phyloP scores from a whole-genome alignment of 2,888 invertebrate species.

The Pasiphila rectangulata region DNA sequence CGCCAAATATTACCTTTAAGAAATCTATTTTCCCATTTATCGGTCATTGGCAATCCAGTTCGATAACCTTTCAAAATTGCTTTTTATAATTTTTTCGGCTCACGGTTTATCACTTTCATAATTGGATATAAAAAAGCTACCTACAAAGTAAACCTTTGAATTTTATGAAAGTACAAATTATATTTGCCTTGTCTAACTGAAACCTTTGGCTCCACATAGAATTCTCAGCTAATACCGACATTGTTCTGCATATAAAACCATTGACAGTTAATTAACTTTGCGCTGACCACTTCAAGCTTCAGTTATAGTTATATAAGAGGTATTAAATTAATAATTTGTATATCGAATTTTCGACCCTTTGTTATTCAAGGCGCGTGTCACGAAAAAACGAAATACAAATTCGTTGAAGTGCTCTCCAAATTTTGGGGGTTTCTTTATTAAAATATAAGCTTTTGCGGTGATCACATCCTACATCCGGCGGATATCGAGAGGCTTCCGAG shows the following conservation, averaged over 20 bases:
- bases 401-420: slow-evolving; percentile 46
- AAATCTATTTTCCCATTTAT: slow-evolving; percentile 5
- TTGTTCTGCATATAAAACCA: too few species aligned
- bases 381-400: slow-evolving; percentile 46
- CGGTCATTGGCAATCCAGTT: slow-evolving; percentile 13
- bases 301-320: too few species aligned
- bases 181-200: background rate
- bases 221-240: too few species aligned
- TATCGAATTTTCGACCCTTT: background rate
- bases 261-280: background rate
- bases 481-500: slow-evolving; percentile 72
- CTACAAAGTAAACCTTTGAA: background rate
- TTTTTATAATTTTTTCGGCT: slow-evolving; percentile 20
- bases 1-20: background rate
- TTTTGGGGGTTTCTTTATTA: slow-evolving; percentile 48
- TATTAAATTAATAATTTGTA: too few species aligned
- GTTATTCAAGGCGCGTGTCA: slow-evolving; percentile 48
- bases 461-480: slow-evolving; percentile 71
- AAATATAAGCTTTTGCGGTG: slow-evolving; percentile 52
- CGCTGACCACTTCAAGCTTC: too few species aligned
- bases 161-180: background rate
- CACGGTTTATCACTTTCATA: slow-evolving; percentile 24
- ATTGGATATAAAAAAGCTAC: too few species aligned
- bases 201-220: too few species aligned
- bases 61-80: slow-evolving; percentile 16